These are phyloP conservation scores for Leucosticte australis DNA, from an alignment of 2,113 vertebrate genomes.

Conservation along the genomic window DNA sequence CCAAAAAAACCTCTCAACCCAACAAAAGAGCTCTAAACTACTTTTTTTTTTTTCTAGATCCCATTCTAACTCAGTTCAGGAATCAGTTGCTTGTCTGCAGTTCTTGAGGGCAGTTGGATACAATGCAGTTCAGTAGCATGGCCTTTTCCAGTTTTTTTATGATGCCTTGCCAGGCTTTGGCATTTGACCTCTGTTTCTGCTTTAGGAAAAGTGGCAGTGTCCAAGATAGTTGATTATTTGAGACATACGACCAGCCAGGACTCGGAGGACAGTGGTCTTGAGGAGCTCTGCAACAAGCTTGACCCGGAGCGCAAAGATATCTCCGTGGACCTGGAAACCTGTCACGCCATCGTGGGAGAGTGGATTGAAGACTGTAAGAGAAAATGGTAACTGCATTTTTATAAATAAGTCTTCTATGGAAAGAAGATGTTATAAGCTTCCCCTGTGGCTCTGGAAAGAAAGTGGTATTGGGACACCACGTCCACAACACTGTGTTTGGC, in stretches of 20 bases:
- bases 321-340: slow-evolving; percentile 84
- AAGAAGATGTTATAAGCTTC: background rate
- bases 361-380: slow-evolving; percentile 84
- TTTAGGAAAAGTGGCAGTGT: slow-evolving; percentile 86
- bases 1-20: background rate
- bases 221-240: slow-evolving; percentile 86
- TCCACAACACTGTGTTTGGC: background rate
- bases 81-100: background rate
- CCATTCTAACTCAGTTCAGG: background rate
- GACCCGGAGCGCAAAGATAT: slow-evolving; percentile 85
- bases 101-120: background rate
- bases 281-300: slow-evolving; percentile 86
- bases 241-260: slow-evolving; percentile 79
- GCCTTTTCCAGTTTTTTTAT: too few relatives aligned
- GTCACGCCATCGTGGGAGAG: slow-evolving; percentile 83
- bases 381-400: slow-evolving; percentile 70
- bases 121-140: background rate
- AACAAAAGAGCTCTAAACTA: background rate
- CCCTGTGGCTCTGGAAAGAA: background rate
- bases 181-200: background rate
- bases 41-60: background rate
- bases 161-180: background rate
- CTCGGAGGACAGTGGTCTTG: slow-evolving; percentile 81
- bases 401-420: background rate
- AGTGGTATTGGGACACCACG: background rate